Evolutionary conservation across 2,797 vertebrate species (phyloP).

Genomic region (Petrocephalus sullivani): DNA sequence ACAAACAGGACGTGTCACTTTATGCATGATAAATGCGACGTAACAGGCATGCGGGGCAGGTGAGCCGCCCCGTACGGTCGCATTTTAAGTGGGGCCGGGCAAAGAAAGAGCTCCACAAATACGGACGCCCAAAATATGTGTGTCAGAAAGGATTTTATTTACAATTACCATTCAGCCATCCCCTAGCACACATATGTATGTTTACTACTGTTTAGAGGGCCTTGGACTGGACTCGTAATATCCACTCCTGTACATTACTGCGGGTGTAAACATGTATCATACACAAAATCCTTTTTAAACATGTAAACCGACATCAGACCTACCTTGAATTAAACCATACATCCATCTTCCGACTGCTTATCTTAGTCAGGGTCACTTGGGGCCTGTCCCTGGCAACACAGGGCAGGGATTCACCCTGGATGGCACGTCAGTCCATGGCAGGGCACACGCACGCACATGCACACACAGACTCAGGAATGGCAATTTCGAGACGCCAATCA

Average conservation of each 20-base stretch:
- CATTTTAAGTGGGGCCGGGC: slow-evolving; percentile 40
- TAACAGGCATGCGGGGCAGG: slow-evolving; percentile 31
- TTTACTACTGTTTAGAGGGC: slow-evolving; percentile 24
- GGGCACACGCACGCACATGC: neutral
- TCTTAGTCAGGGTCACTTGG: neutral
- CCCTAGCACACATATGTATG: slow-evolving; percentile 30
- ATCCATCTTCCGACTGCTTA: neutral
- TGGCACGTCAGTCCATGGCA: neutral
- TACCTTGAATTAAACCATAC: neutral
- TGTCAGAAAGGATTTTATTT: slow-evolving; percentile 60
- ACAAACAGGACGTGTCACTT: slow-evolving; percentile 51
- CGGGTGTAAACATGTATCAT: neutral
- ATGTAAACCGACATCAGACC: neutral
- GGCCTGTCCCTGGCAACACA: neutral
- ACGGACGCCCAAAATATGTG: slow-evolving; percentile 37
- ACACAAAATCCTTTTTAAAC: neutral
- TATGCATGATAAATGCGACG: slow-evolving; percentile 36
- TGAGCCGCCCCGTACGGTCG: slow-evolving; percentile 49
- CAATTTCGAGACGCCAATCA: neutral
- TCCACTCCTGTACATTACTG: neutral
- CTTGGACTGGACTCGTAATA: neutral
- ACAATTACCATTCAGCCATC: slow-evolving; percentile 55
- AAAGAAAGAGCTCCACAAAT: slow-evolving; percentile 32
- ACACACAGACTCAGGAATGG: neutral
- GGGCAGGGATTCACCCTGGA: neutral